Base-by-base conservation (phyloP, 2,797 vertebrate species). In the Setipinna tenuifilis region DNA sequence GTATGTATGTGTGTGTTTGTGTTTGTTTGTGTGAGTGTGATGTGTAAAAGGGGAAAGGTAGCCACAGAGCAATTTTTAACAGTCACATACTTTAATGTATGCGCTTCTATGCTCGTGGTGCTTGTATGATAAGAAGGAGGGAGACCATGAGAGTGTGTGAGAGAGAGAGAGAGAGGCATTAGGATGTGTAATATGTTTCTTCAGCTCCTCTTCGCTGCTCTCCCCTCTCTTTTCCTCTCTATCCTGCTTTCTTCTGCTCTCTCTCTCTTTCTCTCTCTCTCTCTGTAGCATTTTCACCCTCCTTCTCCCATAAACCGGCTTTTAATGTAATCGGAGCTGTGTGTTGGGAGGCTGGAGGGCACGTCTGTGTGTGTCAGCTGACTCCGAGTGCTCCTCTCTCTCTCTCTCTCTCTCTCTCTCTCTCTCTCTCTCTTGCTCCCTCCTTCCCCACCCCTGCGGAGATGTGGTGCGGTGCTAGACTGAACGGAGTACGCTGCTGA, bases 91-190 rank as follows among this genome's bases (percentile, higher is more conserved):
- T 44, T 78, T 44, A 17, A 78, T 41, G 17, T 35, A 44, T 78
- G 71, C 19, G 7, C 31, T 17, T 75, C 5, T 41, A 35, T 78
- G 65, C 17, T 12, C 6, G 65, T 71, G 71, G 71, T 78, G 19
- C 41, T 75, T 41, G 68, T 41, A 5, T 35, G 68, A 58, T 58
- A 11, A 59, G 19, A 21, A 59, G 19, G 58, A 59, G 58, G 17
- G 10, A 25, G 62, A 68, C 3, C 5, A 6, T 23, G 61, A 7
- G 65, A 31, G 65, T 25, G 23, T 11, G 62, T 12, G 62, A 12
- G 25, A 28, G 68, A 35, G 68, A 65, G 28, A 71, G 28, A 41
- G 68, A 91, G 90, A 82, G 31, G 59, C n/a, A 78, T 57, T 46
- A 28, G 35, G 57, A 59, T 44, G 61, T 44, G 50, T 68, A 31